Base-by-base conservation (phyloP, 2,797 vertebrate genomes). In the Tauraco hartlaubi region DNA sequence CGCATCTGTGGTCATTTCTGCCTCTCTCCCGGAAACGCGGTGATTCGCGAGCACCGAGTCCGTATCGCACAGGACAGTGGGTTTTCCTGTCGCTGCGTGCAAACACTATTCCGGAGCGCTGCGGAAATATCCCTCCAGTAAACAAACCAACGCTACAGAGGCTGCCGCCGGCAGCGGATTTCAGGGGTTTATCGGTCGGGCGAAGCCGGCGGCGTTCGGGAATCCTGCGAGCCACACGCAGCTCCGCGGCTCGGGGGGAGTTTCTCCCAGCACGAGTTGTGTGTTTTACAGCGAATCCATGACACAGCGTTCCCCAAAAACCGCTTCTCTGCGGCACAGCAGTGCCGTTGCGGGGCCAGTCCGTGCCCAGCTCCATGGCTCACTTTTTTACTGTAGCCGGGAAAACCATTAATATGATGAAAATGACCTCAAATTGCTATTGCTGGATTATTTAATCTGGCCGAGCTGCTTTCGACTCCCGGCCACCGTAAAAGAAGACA, bases 401-500 rank as follows among this genome's bases (percentile, higher is more conserved):
- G 46, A 88, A 86, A 81, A 43, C 29, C 56, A 85, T 87, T 79
- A 93, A 85, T 72, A 71, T 63, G 69, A 59, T 49, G 81, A 79
- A 87, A 92, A 91, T 23, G 31, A 92, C 94, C 93, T 95, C 90
- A 17, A n/a, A 52, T 72, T 44, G 74, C 81, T 72, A 1, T 58
- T 21, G 19, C 54, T 9, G 67, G 87, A 80, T 90, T 91, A 91
- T 94, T 97, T 92, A 93, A 94, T 59, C 64, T 33, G 69, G 71
- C 88, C 22, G 1, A 39, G 67, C 62, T 89, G 79, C 81, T 84
- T 75, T 48, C 69, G 18, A 54, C 75, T 74, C 43, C 41, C 72
- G 15, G 46, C 56, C 69, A 66, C 96, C 12, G 2, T 74, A 92
- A 95, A 91, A 31, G 7, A 90, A 97, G 97, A 97, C 75, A 87